Evolutionary conservation across 2,113 vertebrate genomes (phyloP), one percentile per base, ranked within the genome.

Genomic region (Heteronetta atricapilla): DNA sequence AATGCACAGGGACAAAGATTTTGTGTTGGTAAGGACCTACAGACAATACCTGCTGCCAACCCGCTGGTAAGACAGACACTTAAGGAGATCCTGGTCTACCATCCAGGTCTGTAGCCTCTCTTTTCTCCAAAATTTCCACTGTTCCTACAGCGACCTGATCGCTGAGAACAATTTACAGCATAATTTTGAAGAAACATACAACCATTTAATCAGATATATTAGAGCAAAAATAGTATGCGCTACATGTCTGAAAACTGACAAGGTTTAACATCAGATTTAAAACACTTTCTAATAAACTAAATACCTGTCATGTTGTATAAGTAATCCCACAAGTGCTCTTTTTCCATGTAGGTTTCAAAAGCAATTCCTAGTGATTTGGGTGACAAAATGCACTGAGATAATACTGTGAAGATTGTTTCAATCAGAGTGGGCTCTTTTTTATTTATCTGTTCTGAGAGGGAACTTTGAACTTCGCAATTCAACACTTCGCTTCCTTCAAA

Each of bases 251-350:
- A 91, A 79, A 85, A 64, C 8, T 19, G 67, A 73, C 18, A 63
- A 52, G 17, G 42, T 60, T 83, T 74, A 88, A 77, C 36, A 82
- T 53, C 16, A 70, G 46, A 55, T 79, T 76, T 93, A 40, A 77
- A 88, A 80, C 36, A 18, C 16, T 42, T 60, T 86, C 52, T 75
- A 88, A 93, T 56, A 88, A 82, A 91, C 87, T 76, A 94, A 96
- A 97, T 98, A 99, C 99, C 99, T 99, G 98, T 96, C 90, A 98
- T 97, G 86, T 95, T 98, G 97, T 95, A 98, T 69, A 99, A 98
- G 94, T 95, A 98, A 79, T 98, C 97, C 99, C 99, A 99, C 63
- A 99, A 82, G 31, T 98, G 97, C 78, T 98, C 97, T 95, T 97
- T 97, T 97, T 99, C 99, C 96, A 99, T 98, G 96, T 98, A 99